Percentiles rank a stretch among this genome's conserved stretches.
Evolutionary conservation across 2,113 vertebrate genomes (phyloP).

Genomic region (Crotalus helleri): DNA sequence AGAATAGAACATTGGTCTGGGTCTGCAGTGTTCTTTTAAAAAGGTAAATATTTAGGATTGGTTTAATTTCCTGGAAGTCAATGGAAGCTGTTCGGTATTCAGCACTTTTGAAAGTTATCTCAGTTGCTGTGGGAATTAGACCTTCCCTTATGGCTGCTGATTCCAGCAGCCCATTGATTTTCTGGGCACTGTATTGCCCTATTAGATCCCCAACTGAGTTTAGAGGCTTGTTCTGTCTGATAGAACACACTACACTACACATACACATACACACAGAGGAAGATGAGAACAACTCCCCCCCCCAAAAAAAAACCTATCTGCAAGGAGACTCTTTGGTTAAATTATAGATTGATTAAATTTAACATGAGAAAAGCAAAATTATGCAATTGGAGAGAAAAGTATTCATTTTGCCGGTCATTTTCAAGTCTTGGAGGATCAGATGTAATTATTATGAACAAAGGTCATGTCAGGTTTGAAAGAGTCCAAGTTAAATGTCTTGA

Average conservation of each 20-base stretch:
- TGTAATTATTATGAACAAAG: neutral
- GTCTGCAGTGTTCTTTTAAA: neutral
- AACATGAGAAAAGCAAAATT: neutral
- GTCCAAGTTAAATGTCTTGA: too few relatives aligned
- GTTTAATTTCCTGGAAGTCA: neutral
- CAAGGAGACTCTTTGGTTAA: neutral
- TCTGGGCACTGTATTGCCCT: rapidly evolving
- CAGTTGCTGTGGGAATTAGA: rapidly evolving
- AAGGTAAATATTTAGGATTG: neutral
- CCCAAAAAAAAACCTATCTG: neutral
- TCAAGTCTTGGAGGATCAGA: neutral
- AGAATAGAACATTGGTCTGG: neutral
- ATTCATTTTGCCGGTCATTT: neutral
- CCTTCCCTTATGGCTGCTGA: neutral
- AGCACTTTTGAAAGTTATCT: neutral
- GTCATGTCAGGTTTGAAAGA: neutral
- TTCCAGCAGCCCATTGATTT: neutral
- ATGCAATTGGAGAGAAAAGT: neutral
- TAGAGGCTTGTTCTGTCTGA: neutral
- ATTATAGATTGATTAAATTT: neutral
- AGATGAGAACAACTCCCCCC: neutral
- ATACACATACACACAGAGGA: neutral
- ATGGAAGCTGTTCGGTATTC: neutral
- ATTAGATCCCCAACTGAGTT: neutral
- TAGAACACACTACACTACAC: neutral